Evolutionary conservation across 2,888 invertebrate species (phyloP).

Genomic region (Strigamia transsilvanica): DNA sequence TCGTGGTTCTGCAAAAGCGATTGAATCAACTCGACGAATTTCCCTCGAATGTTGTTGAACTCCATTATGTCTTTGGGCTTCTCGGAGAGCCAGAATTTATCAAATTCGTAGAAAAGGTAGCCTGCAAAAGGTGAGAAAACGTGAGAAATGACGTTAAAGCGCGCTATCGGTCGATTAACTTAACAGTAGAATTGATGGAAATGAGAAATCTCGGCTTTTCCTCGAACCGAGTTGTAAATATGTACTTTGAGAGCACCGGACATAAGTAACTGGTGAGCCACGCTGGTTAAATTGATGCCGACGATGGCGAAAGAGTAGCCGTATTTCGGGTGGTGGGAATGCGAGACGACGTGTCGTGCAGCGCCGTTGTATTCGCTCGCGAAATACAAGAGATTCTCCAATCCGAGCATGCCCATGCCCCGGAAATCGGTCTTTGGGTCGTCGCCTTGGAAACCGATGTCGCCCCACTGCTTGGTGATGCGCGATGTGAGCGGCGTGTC

Average conservation of each 20-base stretch:
- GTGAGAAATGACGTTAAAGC: neutral
- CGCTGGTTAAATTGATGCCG: conserved; percentile 93
- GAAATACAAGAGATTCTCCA: conserved; percentile 87
- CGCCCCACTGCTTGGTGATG: conserved; percentile 91
- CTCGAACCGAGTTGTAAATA: conserved; percentile 79
- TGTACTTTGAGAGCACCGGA: conserved; percentile 87
- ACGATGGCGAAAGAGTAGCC: conserved; percentile 73
- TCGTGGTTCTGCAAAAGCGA: conserved; percentile 73
- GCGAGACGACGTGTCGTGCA: conserved; percentile 82
- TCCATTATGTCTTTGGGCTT: conserved; percentile 96
- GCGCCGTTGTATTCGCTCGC: conserved; percentile 80
- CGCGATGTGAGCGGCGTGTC: conserved; percentile 75
- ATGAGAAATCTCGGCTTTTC: conserved; percentile 65
- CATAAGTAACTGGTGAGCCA: conserved; percentile 83
- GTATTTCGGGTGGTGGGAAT: conserved; percentile 86
- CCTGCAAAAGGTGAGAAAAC: conserved; percentile 62
- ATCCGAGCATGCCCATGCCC: conserved; percentile 94
- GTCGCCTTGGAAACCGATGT: conserved; percentile 96
- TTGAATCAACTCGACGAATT: conserved; percentile 80
- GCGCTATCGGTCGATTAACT: neutral
- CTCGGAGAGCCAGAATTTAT: conserved; percentile 90
- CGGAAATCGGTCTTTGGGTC: conserved; percentile 98
- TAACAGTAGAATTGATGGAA: conserved; percentile 93
- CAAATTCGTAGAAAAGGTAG: conserved; percentile 92
- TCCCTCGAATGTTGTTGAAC: conserved; percentile 85